Conservation (phyloP, 1,140 invertebrate species). For the Linepithema humile region DNA sequence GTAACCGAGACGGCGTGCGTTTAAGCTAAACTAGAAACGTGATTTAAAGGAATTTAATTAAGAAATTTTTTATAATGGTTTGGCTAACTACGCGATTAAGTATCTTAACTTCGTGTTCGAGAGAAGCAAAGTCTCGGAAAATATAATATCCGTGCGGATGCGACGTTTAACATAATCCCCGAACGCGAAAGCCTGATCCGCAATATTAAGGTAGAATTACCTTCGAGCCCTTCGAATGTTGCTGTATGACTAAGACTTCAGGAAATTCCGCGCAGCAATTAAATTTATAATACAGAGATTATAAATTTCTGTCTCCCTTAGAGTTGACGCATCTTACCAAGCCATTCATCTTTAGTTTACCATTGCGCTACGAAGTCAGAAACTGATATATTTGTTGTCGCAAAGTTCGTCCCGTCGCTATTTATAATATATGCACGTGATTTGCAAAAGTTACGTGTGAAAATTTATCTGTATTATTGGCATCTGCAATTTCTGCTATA, state of each 20-base stretch:
- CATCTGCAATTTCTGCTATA: too few relatives aligned
- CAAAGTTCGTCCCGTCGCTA: not conserved
- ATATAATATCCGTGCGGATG: not conserved
- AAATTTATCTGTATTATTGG: not conserved
- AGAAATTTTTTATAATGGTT: conserved; percentile 6
- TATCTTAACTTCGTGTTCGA: not conserved
- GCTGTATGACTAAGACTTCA: not conserved
- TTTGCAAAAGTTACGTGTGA: not conserved
- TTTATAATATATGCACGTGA: not conserved
- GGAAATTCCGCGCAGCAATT: conserved; percentile 23
- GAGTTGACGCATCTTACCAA: not conserved
- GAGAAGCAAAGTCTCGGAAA: not conserved
- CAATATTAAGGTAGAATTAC: conserved; percentile 19
- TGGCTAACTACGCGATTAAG: conserved; percentile 21
- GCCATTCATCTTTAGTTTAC: conserved; percentile 6
- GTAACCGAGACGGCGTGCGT: not conserved
- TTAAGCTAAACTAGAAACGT: not conserved
- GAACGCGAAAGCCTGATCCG: not conserved
- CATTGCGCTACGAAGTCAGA: not conserved
- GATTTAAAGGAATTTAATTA: conserved; percentile 19
- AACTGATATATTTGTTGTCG: not conserved
- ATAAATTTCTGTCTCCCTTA: not conserved
- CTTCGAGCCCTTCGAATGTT: not conserved
- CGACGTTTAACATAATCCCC: conserved; percentile 26
- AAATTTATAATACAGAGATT: conserved; percentile 41